phyloP scores from a whole-genome alignment of 2,797 vertebrate species.

The Xerus rutilus region DNA sequence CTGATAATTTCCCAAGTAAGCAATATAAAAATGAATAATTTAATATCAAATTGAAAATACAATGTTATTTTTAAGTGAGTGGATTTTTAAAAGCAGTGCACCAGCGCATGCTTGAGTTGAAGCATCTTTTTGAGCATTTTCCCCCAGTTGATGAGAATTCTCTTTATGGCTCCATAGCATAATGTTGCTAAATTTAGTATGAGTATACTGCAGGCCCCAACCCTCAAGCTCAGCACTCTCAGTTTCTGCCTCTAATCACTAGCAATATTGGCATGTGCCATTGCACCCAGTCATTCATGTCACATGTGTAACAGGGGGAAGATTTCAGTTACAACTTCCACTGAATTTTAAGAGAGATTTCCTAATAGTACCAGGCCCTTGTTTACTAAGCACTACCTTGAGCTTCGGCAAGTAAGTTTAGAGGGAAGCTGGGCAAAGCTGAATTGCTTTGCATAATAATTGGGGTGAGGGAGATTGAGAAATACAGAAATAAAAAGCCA shows the following conservation, averaged over 20 bases:
- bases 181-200: slow-evolving; percentile 69
- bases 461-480: not conserved
- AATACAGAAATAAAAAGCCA: not conserved
- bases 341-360: slow-evolving; percentile 57
- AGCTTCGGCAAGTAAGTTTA: slow-evolving; percentile 16
- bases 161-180: slow-evolving; percentile 16
- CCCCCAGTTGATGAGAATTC: slow-evolving; percentile 15
- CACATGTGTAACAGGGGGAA: not conserved
- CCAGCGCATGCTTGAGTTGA: slow-evolving; percentile 1
- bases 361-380: not conserved
- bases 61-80: slow-evolving; percentile 46
- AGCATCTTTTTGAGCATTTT: slow-evolving; percentile 48
- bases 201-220: slow-evolving; percentile 27
- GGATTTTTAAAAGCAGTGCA: not conserved
- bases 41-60: not conserved
- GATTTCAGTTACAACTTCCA: slow-evolving; percentile 34
- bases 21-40: not conserved
- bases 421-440: not conserved
- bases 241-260: slow-evolving; percentile 28
- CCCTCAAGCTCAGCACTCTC: slow-evolving; percentile 45
- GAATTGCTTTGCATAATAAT: slow-evolving; percentile 8
- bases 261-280: not conserved
- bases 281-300: not conserved
- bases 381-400: not conserved
- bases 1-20: slow-evolving; percentile 4